A percentile compares a stretch with the other conserved stretches of the same genome.
phyloP scores from a whole-genome alignment of 2,797 vertebrate genomes.

The Leptoclinus maculatus region DNA sequence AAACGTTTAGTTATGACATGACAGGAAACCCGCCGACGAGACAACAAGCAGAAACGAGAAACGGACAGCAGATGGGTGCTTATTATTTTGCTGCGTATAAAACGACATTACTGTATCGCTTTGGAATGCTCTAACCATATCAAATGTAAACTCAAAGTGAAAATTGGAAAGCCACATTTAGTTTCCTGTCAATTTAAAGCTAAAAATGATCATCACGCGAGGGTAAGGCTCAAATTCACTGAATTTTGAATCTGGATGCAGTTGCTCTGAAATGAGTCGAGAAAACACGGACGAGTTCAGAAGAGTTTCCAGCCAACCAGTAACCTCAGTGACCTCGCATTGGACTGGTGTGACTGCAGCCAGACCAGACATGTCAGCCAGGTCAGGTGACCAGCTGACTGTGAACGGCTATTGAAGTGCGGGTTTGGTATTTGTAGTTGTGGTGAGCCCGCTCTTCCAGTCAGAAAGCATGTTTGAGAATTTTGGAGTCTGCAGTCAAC shows the following conservation, averaged over 20 bases:
- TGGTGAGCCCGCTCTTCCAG: slow-evolving; percentile 36
- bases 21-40: slow-evolving; percentile 13
- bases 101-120: background rate
- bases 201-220: background rate
- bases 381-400: slow-evolving; percentile 65
- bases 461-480: slow-evolving; percentile 41
- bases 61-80: background rate
- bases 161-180: background rate
- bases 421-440: slow-evolving; percentile 58
- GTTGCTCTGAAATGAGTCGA: slow-evolving; percentile 3
- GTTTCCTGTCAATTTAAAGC: background rate
- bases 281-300: background rate
- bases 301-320: slow-evolving; percentile 23
- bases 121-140: background rate
- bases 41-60: background rate
- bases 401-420: slow-evolving; percentile 55
- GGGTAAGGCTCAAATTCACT: slow-evolving; percentile 2
- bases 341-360: slow-evolving; percentile 52
- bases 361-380: slow-evolving; percentile 57
- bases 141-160: background rate
- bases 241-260: background rate
- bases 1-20: slow-evolving; percentile 18
- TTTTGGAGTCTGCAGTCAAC: slow-evolving; percentile 38
- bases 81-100: background rate
- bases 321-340: slow-evolving; percentile 55